These are phyloP conservation scores for Callimorpha dominula DNA, from an alignment of 2,888 invertebrate genomes.

Conservation along the genomic window DNA sequence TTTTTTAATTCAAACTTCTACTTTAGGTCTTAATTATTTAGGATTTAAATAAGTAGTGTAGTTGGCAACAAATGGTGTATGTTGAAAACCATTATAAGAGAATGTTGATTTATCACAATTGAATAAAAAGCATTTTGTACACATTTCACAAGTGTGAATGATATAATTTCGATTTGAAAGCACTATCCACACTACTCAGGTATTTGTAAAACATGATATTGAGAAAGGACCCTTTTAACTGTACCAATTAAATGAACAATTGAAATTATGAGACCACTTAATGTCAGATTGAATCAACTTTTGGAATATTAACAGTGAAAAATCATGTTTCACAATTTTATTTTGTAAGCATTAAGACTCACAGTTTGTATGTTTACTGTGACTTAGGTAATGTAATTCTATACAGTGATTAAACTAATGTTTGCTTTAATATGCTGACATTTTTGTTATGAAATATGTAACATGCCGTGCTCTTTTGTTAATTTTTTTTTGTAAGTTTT, in stretches of 20 bases:
- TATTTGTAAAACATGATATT: slow-evolving; percentile 19
- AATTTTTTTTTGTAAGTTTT: slow-evolving; percentile 76
- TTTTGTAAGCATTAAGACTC: slow-evolving; percentile 54
- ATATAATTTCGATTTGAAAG: slow-evolving; percentile 29
- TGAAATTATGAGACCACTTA: slow-evolving; percentile 56
- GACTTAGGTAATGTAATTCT: slow-evolving; percentile 63
- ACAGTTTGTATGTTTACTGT: slow-evolving; percentile 57
- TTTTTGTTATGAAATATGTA: slow-evolving; percentile 72
- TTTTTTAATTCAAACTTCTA: slow-evolving; percentile 60
- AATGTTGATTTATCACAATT: slow-evolving; percentile 33
- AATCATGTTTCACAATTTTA: slow-evolving; percentile 59
- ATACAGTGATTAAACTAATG: slow-evolving; percentile 68
- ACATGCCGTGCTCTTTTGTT: slow-evolving; percentile 82
- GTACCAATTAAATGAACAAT: slow-evolving; percentile 52
- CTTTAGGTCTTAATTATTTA: slow-evolving; percentile 58
- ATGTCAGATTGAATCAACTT: slow-evolving; percentile 63
- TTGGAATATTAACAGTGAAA: slow-evolving; percentile 53
- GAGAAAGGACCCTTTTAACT: slow-evolving; percentile 27
- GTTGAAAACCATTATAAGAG: slow-evolving; percentile 26
- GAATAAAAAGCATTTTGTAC: slow-evolving; percentile 31
- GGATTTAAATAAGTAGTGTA: slow-evolving; percentile 48
- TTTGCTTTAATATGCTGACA: slow-evolving; percentile 76
- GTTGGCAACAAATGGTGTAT: slow-evolving; percentile 34
- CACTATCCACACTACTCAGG: slow-evolving; percentile 29
- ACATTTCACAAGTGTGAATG: slow-evolving; percentile 42